These are phyloP conservation scores for Rhingia rostrata DNA, from an alignment of 2,888 invertebrate species.

Conservation along the genomic window DNA sequence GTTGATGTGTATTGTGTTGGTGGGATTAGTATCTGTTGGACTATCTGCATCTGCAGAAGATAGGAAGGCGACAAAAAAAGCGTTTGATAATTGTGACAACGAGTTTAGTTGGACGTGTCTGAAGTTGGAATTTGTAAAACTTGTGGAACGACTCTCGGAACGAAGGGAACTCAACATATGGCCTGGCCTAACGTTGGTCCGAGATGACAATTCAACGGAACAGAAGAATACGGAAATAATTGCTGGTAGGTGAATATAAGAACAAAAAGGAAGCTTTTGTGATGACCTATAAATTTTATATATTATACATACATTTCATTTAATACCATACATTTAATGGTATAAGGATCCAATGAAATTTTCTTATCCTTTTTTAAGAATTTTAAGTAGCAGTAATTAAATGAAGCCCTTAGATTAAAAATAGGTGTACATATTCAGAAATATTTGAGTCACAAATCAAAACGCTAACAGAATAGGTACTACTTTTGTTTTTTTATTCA, in stretches of 20 bases:
- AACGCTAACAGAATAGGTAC: too few relatives aligned
- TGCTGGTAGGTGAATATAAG: conserved; percentile 82
- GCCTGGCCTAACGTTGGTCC: conserved; percentile 90
- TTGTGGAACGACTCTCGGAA: conserved; percentile 89
- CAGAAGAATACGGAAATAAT: conserved; percentile 87
- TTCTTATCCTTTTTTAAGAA: too few relatives aligned
- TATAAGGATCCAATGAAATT: too few relatives aligned
- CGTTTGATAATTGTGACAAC: conserved; percentile 84
- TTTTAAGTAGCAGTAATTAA: neutral
- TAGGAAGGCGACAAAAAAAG: conserved; percentile 76
- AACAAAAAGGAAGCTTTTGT: too few relatives aligned
- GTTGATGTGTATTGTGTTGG: conserved; percentile 15
- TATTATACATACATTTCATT: too few relatives aligned
- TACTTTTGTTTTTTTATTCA: too few relatives aligned
- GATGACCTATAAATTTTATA: neutral
- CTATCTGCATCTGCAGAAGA: conserved; percentile 41
- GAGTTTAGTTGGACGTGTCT: conserved; percentile 89
- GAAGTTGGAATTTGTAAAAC: conserved; percentile 90
- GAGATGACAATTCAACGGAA: conserved; percentile 86
- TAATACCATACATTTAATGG: too few relatives aligned
- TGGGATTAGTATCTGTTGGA: conserved; percentile 16
- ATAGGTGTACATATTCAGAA: too few relatives aligned
- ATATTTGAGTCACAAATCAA: too few relatives aligned
- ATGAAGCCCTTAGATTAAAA: neutral
- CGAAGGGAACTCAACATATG: conserved; percentile 87